Conservation (phyloP, 2,113 vertebrate species). For the Toxotes chatareus region DNA sequence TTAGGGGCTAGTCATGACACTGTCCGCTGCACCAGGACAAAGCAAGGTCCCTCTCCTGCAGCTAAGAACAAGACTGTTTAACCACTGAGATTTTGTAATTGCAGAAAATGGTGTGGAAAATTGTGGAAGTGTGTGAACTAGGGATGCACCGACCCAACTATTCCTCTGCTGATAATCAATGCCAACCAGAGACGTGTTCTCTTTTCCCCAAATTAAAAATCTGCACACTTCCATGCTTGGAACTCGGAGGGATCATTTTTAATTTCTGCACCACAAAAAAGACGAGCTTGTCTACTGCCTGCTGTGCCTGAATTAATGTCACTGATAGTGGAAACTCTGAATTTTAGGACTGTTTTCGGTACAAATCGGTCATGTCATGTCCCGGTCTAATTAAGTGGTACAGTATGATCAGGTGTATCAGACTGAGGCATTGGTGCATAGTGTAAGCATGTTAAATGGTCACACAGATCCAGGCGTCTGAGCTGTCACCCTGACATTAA, state of each 20-base stretch:
- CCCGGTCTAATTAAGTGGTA: not conserved
- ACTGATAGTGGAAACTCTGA: not conserved
- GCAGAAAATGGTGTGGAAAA: not conserved
- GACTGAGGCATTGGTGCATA: not conserved
- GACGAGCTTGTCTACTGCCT: not conserved
- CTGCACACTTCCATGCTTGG: not conserved
- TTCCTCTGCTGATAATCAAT: not conserved
- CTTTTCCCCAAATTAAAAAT: not conserved
- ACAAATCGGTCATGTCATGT: not conserved
- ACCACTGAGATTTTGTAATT: not conserved
- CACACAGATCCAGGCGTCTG: not conserved
- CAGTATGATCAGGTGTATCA: not conserved
- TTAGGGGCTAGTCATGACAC: too few species aligned
- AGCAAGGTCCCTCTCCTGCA: not conserved
- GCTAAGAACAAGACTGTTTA: not conserved
- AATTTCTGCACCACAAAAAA: not conserved
- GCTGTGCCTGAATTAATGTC: not conserved
- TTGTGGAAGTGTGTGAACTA: not conserved
- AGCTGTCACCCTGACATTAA: not conserved
- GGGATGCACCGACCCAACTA: not conserved
- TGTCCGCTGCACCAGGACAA: slow-evolving; percentile 11
- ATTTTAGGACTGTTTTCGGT: not conserved
- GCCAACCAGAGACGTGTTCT: not conserved
- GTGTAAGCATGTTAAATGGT: not conserved
- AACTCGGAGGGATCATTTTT: not conserved